Percentiles rank a stretch among this genome's conserved stretches.
phyloP scores from a whole-genome alignment of 2,797 vertebrate species.

The Mormyrops boulengeri region DNA sequence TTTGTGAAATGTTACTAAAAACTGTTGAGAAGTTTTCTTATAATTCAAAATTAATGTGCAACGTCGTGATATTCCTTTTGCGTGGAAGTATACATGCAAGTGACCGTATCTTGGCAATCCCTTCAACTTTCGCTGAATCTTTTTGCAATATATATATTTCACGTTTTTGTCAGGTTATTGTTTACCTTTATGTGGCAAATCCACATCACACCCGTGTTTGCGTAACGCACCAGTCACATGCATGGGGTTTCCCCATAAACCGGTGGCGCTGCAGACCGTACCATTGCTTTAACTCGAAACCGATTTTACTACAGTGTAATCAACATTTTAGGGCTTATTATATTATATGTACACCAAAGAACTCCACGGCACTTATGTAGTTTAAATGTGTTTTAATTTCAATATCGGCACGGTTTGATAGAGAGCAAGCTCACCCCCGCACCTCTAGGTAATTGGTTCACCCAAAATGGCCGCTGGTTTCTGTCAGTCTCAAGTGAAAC shows the following conservation, averaged over 20 bases:
- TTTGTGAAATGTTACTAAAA: not conserved
- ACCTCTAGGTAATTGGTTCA: slow-evolving; percentile 27
- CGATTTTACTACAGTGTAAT: not conserved
- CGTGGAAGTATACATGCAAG: not conserved
- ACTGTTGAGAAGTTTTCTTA: not conserved
- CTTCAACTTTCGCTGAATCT: not conserved
- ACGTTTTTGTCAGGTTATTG: not conserved
- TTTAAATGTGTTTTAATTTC: not conserved
- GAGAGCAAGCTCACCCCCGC: slow-evolving; percentile 27
- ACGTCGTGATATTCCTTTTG: not conserved
- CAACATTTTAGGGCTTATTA: not conserved
- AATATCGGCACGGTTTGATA: not conserved
- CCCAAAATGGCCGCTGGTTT: slow-evolving; percentile 62
- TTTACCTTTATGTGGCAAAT: not conserved
- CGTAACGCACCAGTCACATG: slow-evolving; percentile 53
- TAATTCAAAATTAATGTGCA: not conserved
- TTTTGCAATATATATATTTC: not conserved
- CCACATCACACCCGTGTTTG: not conserved
- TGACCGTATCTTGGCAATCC: not conserved
- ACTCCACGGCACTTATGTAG: not conserved
- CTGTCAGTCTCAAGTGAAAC: slow-evolving; percentile 63
- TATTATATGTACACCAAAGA: not conserved
- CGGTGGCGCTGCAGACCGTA: slow-evolving; percentile 51
- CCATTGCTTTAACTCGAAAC: slow-evolving; percentile 36
- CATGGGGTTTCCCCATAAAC: slow-evolving; percentile 55